Conservation (phyloP, 1,140 invertebrate species). For the Lasaia peninsularis region DNA sequence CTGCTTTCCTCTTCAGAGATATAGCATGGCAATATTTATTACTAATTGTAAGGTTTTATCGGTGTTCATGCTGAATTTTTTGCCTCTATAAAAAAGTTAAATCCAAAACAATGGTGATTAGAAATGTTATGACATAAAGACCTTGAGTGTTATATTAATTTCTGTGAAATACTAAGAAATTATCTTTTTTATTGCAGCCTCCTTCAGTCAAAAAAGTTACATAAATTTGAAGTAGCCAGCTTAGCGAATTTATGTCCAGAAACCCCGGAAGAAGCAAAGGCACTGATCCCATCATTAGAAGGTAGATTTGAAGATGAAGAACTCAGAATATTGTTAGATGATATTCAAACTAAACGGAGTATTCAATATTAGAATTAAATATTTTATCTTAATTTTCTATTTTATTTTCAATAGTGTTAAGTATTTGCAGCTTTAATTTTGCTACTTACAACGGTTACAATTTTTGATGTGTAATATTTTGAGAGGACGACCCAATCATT, state of each 20-base stretch:
- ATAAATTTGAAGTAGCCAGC: slow-evolving; percentile 99
- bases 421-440: too few species aligned
- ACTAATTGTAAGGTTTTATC: too few species aligned
- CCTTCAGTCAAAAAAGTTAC: slow-evolving; percentile 95
- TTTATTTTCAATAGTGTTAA: neutral
- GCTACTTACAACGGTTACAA: too few species aligned
- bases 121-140: too few species aligned
- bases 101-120: too few species aligned
- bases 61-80: too few species aligned
- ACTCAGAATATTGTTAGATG: slow-evolving; percentile 94
- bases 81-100: too few species aligned
- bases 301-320: slow-evolving; percentile 98
- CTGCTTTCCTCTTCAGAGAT: too few species aligned
- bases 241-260: slow-evolving; percentile 98
- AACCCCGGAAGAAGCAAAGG: slow-evolving; percentile 97
- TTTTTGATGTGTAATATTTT: too few species aligned
- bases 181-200: slow-evolving; percentile 81
- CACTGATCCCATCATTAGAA: slow-evolving; percentile 96
- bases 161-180: neutral
- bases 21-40: too few species aligned
- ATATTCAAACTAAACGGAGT: slow-evolving; percentile 98
- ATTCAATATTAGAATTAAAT: slow-evolving; percentile 89
- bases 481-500: too few species aligned
- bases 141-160: too few species aligned
- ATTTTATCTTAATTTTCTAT: neutral